Percentiles rank a stretch among this genome's conserved stretches.
Conservation (phyloP, 2,888 invertebrate species). For the Brachylomia viminalis region DNA sequence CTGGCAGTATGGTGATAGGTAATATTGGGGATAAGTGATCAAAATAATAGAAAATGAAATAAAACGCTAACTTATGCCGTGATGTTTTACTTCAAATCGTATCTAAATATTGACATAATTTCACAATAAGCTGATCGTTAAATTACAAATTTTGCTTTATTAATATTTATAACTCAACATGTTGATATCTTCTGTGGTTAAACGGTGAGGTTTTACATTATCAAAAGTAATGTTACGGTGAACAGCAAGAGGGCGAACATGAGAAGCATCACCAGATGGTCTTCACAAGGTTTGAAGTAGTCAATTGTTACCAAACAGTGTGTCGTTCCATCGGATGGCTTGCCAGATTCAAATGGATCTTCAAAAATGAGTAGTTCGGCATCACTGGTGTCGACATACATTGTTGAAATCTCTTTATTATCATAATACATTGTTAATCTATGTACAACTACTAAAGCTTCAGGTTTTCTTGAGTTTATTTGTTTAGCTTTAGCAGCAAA, state of each 20-base stretch:
- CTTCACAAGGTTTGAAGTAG: slow-evolving; percentile 64
- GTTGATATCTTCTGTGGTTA: slow-evolving; percentile 23
- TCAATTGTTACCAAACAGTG: slow-evolving; percentile 34
- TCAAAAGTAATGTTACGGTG: slow-evolving; percentile 36
- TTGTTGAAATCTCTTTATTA: not conserved
- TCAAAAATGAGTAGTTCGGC: not conserved
- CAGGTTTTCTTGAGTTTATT: not conserved
- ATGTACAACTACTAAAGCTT: not conserved
- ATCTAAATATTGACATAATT: not conserved
- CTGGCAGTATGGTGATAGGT: not conserved
- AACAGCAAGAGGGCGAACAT: slow-evolving; percentile 63
- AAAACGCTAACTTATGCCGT: not conserved
- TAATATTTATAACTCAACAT: not conserved
- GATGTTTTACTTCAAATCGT: not conserved
- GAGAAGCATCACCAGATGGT: slow-evolving; percentile 48
- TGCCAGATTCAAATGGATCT: slow-evolving; percentile 3
- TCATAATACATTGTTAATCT: not conserved
- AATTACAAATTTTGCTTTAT: not conserved
- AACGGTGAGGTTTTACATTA: slow-evolving; percentile 43
- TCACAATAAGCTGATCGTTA: not conserved
- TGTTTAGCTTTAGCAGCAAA: slow-evolving; percentile 1
- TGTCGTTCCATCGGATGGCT: slow-evolving; percentile 8
- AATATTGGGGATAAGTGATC: not conserved
- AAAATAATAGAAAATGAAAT: not conserved
- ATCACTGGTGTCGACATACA: slow-evolving; percentile 8